Evolutionary conservation across 2,797 vertebrate species (phyloP), one percentile per base, ranked within the genome.

Genomic region (Premnoplex brunnescens): DNA sequence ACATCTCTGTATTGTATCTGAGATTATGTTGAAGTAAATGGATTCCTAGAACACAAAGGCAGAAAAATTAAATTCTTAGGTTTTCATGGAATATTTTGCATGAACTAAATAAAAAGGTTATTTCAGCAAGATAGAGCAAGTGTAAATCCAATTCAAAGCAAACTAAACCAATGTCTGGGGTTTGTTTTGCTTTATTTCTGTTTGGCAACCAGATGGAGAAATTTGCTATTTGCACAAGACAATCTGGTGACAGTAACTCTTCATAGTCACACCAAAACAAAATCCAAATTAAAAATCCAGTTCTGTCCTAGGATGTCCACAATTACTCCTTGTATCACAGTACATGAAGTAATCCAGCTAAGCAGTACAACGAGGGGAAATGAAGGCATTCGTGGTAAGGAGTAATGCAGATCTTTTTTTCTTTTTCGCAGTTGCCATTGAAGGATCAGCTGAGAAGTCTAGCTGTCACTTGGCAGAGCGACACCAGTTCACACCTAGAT

Each of bases 151-250:
- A 24, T 36, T 84, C 67, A 87, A 79, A 89, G 3, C 11, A 84
- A 75, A n/a, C 3, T 56, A 78, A 89, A 60, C 2, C 7, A 54
- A 13, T 34, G 3, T 62, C 71, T n/a, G 9, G 21, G 13, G 4
- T 62, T 85, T 54, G 8, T 48, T 87, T 91, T 87, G 4, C 14
- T 81, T 89, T 76, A 27, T 91, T 78, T 81, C n/a, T 76, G 10
- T 36, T 58, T 69, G 36, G 21, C 17, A 88, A 34, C 15, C 34
- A 88, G 75, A 76, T 36, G 27, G n/a, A 89, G 62, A 86, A 89
- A 63, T 9, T 4, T 73, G n/a, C 41, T 64, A 80, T 60, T 87
- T 58, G 32, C 20, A 73, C 10, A 51, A 36, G 22, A 28, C 55
- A 66, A 8, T 58, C 54, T 87, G 63, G 10, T 76, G 67, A 58